A percentile compares a stretch with the other conserved stretches of the same genome.
Evolutionary conservation across 2,113 vertebrate genomes (phyloP).

Genomic region (Protomyctophum bolini): DNA sequence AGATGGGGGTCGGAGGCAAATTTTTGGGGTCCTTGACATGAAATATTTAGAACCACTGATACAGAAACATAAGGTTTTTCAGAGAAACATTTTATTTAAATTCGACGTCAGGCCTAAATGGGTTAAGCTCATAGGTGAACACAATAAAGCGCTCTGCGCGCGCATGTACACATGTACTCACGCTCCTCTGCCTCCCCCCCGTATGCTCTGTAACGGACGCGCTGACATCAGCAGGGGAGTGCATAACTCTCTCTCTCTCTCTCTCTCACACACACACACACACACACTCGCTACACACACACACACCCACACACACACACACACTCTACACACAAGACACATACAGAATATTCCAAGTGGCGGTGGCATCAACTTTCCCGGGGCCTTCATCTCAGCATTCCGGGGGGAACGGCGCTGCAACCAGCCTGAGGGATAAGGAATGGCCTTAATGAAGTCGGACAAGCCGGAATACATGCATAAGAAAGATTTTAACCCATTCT

Average conservation of each 20-base stretch:
- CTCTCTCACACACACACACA: too few species aligned
- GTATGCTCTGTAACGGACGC: conserved; percentile 22
- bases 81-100: too few species aligned
- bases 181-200: neutral
- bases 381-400: conserved; percentile 84
- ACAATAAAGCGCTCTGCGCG: neutral
- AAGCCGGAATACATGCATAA: conserved; percentile 93
- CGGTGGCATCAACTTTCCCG: conserved; percentile 74
- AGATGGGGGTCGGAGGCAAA: too few species aligned
- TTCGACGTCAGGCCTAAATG: too few species aligned
- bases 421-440: conserved; percentile 86
- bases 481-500: conserved; percentile 89
- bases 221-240: conserved; percentile 34
- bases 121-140: too few species aligned
- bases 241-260: conserved; percentile 11
- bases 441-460: conserved; percentile 94
- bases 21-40: too few species aligned
- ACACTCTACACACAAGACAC: too few species aligned
- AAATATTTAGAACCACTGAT: too few species aligned
- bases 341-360: conserved; percentile 53
- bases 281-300: too few species aligned
- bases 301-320: too few species aligned
- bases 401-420: conserved; percentile 82
- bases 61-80: too few species aligned
- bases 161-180: neutral